These are phyloP conservation scores for Lepidocyrtoides sp. DNA, from an alignment of 2,888 invertebrate genomes.

Conservation along the genomic window DNA sequence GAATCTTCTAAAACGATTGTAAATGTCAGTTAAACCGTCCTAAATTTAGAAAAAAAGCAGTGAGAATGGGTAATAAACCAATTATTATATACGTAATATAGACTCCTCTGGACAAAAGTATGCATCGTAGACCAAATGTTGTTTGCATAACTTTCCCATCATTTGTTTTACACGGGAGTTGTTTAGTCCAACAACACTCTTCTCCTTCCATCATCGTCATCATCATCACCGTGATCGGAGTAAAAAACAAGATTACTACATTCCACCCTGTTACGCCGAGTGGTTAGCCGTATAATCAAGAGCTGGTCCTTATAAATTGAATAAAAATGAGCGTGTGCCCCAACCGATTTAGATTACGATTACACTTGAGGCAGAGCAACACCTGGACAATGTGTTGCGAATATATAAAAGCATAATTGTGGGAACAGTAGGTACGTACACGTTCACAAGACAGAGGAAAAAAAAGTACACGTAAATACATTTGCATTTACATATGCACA, in stretches of 20 bases:
- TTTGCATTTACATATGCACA: neutral
- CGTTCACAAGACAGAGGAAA: constrained; percentile 30
- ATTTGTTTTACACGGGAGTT: constrained; percentile 54
- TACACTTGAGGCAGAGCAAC: constrained; percentile 75
- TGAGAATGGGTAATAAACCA: constrained; percentile 59
- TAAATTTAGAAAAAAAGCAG: constrained; percentile 67
- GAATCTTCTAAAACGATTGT: constrained; percentile 8
- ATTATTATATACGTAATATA: constrained; percentile 52
- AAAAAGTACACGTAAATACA: neutral
- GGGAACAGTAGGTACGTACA: constrained; percentile 76
- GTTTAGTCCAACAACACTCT: neutral
- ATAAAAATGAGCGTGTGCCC: constrained; percentile 80
- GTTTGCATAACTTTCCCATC: constrained; percentile 76
- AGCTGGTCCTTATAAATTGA: constrained; percentile 75
- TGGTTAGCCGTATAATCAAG: constrained; percentile 55
- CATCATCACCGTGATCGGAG: neutral
- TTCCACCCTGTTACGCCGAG: constrained; percentile 57
- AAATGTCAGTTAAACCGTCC: constrained; percentile 56
- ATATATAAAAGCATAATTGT: constrained; percentile 73
- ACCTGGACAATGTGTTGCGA: constrained; percentile 77
- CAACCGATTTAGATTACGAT: constrained; percentile 77
- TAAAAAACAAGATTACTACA: constrained; percentile 52
- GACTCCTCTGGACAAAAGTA: constrained; percentile 51
- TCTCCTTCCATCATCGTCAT: neutral
- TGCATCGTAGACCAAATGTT: constrained; percentile 73